Evolutionary conservation across 2,888 invertebrate species (phyloP).

Genomic region (Caenorhabditis sulstoni): DNA sequence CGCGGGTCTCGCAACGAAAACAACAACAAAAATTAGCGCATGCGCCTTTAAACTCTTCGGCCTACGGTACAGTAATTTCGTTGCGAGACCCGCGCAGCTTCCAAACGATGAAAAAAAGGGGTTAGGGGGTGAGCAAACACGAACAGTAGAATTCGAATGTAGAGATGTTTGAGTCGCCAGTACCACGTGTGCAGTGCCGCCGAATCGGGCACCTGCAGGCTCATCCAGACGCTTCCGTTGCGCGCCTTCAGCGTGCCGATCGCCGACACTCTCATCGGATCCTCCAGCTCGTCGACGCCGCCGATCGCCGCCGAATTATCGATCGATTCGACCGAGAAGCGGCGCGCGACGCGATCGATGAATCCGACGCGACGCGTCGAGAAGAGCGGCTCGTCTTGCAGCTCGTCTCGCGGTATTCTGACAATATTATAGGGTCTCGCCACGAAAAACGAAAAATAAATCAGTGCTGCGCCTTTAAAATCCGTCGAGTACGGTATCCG

Average conservation of each 20-base stretch:
- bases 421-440: too few species aligned
- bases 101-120: too few species aligned
- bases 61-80: too few species aligned
- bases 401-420: slow-evolving; percentile 11
- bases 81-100: too few species aligned
- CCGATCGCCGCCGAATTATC: slow-evolving; percentile 25
- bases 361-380: slow-evolving; percentile 35
- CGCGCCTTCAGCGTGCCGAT: slow-evolving; percentile 31
- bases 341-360: slow-evolving; percentile 21
- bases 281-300: slow-evolving; percentile 14
- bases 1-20: too few species aligned
- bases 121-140: too few species aligned
- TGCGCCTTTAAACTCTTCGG: too few species aligned
- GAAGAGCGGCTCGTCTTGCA: slow-evolving; percentile 18
- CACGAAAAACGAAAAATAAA: not conserved
- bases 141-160: slow-evolving; percentile 45
- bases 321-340: slow-evolving; percentile 27
- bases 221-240: slow-evolving; percentile 46
- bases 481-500: too few species aligned
- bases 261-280: slow-evolving; percentile 27
- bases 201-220: slow-evolving; percentile 25
- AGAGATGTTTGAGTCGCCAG: slow-evolving; percentile 42
- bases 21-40: too few species aligned
- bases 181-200: slow-evolving; percentile 31
- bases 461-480: too few species aligned